A percentile compares a stretch with the other conserved stretches of the same genome.
These are phyloP conservation scores for Staurois parvus DNA, from an alignment of 2,797 vertebrate species.

Conservation along the genomic window DNA sequence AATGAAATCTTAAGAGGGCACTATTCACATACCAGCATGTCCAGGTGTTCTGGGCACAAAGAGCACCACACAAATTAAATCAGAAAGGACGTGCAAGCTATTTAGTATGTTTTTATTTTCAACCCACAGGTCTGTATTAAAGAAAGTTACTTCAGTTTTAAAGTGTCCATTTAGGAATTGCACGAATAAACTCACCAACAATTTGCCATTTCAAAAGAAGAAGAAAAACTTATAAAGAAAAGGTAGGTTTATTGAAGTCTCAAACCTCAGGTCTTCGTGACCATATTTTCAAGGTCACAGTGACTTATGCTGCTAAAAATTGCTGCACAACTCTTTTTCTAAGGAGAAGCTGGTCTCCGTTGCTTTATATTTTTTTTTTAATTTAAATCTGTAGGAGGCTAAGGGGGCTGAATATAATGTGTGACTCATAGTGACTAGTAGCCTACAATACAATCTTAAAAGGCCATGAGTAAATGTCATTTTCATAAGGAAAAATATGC, in stretches of 20 bases:
- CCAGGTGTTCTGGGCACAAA: too few relatives aligned
- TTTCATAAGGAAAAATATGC: constrained; percentile 1
- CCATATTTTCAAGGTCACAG: neutral
- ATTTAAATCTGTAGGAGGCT: constrained; percentile 15
- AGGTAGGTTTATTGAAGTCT: neutral
- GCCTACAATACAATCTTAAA: constrained; percentile 24
- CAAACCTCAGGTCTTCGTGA: neutral
- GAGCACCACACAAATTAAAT: too few relatives aligned
- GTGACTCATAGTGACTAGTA: constrained; percentile 37
- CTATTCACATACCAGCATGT: too few relatives aligned
- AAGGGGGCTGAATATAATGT: constrained; percentile 33
- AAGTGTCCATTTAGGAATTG: neutral
- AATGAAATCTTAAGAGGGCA: too few relatives aligned
- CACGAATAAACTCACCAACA: neutral
- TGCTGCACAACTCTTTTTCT: neutral
- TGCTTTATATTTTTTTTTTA: neutral
- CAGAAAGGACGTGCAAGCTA: too few relatives aligned
- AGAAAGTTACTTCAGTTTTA: neutral
- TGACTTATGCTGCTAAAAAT: constrained; percentile 6
- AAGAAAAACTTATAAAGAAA: neutral
- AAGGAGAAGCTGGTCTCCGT: neutral
- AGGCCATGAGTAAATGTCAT: constrained; percentile 30
- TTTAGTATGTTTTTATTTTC: too few relatives aligned
- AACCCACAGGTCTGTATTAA: neutral
- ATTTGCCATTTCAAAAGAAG: neutral